Evolutionary conservation across 1,140 invertebrate genomes (phyloP), one percentile per base, ranked within the genome.

Genomic region (Aethina tumida): DNA sequence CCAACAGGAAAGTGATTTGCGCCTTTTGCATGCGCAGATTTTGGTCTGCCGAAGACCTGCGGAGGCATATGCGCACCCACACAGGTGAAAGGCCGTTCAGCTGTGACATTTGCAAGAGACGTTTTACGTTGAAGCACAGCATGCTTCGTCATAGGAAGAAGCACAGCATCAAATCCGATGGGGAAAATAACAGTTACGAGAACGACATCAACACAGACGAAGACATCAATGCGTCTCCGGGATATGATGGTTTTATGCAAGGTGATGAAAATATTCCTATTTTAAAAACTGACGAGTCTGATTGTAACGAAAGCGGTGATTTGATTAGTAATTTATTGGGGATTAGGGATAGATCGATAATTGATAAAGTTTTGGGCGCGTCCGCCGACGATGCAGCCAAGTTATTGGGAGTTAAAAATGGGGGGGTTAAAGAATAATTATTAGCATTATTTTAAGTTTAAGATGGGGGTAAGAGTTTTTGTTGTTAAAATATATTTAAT

Each of bases 121-220:
- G 82, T 34, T 93, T 93, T 65, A 93, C 88, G 0, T 65, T 93
- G n/a, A 92, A 93, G 52, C 88, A 93, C 65, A 89, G 84, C 58
- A 92, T 93, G 88, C 71, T 93, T 33, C 73, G 89, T 2, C 89
- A 93, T 58, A 70, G 87, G 27, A 90, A 90, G 62, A 93, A 90
- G 56, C 85, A 90, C 53, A 65, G 68, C 8, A 59, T 67, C 39
- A 49, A 60, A 0, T 60, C 56, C 4, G 60, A 67, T 2, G 64
- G 62, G 17, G 65, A 69, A 15, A 53, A 41, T 25, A 22, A 38
- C 6, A 53, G 47, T 16, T 67, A 62, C 30, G 70, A 69, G 13
- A 63, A 68, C 25, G 68, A 66, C 20, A 45, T 32, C 7, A 44
- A 47, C 13, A 51, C 48, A 25, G 50, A 53, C 29, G 48, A 53